Percentiles rank a stretch among this genome's conserved stretches.
These are phyloP conservation scores for Heliconius ethilla DNA, from an alignment of 2,888 invertebrate species.

Conservation along the genomic window DNA sequence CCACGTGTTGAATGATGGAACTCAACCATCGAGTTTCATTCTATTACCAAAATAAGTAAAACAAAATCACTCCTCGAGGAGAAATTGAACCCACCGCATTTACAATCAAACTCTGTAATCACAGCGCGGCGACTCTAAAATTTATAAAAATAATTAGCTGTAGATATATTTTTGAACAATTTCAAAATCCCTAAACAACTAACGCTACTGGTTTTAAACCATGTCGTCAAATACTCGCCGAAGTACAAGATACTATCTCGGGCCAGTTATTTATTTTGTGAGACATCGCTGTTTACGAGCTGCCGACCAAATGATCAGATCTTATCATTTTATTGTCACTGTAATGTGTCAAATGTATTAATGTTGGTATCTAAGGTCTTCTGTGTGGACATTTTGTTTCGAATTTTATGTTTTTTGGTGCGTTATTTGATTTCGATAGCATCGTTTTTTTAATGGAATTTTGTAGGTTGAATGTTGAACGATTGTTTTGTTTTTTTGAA, in stretches of 20 bases:
- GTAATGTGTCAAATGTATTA: constrained; percentile 48
- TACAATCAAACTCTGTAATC: no score
- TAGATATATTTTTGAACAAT: background rate
- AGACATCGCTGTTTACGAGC: constrained; percentile 44
- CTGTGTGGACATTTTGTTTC: background rate
- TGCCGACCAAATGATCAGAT: constrained; percentile 46
- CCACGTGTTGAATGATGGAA: no score
- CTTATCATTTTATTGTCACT: constrained; percentile 48
- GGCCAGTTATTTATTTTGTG: constrained; percentile 44
- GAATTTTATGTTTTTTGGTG: background rate
- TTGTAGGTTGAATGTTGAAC: background rate
- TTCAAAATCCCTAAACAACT: background rate
- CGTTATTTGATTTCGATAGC: background rate
- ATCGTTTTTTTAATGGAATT: background rate
- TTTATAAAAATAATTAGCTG: no score
- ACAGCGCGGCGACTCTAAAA: no score
- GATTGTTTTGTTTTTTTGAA: background rate
- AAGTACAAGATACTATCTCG: constrained; percentile 40
- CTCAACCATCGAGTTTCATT: no score
- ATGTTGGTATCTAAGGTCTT: constrained; percentile 26
- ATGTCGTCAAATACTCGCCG: constrained; percentile 14
- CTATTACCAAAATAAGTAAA: no score
- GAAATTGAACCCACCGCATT: no score
- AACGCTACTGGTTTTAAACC: constrained; percentile 21
- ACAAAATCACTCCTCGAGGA: no score